Evolutionary conservation across 1,140 invertebrate species (phyloP), one percentile per base, ranked within the genome.

Genomic region (Lutraria rhynchaena): DNA sequence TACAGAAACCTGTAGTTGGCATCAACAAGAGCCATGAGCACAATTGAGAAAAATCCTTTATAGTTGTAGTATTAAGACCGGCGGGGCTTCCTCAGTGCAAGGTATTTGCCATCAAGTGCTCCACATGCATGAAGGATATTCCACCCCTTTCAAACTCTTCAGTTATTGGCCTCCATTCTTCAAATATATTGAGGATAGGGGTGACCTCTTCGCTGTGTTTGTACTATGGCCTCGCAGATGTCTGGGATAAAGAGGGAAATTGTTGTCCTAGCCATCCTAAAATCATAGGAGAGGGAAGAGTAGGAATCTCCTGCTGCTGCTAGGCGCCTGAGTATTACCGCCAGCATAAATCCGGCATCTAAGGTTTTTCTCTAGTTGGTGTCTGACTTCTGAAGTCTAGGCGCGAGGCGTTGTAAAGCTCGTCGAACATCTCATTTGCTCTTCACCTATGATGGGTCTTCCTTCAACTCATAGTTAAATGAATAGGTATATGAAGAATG

Each of bases 261-360:
- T 37, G 81, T 77, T 37, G 46, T 60, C 7, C 46, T 63, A 46
- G 81, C 73, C 55, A 78, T 61, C 44, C 81, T 77, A 29, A 77
- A 83, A 49, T 33, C 63, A 70, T 77, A 83, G 7, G 22, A 51
- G 29, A 83, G 60, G 27, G 53, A 53, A 27, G 31, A 37, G 60
- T 83, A 83, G 22, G 22, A 46, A 51, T 63, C 61, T 33, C 82
- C 82, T 55, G 75, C 29, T n/a, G n/a, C n/a, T 73, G 76, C 82
- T 31, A 81, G 57, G 69, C 61, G 49, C n/a, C 76, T 3, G 3
- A 83, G 57, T 37, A 76, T 83, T 29, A 63, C 35, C 29, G 82
- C 82, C 33, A 83, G 65, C 53, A 73, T 80, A 94, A 46, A 98
- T 90, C 85, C 98, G 96, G 1, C 97, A 95, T 74, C 97, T 92